Percentiles rank a stretch among this genome's conserved stretches.
Conservation (phyloP, 2,113 vertebrate species). For the Ursus arctos region DNA sequence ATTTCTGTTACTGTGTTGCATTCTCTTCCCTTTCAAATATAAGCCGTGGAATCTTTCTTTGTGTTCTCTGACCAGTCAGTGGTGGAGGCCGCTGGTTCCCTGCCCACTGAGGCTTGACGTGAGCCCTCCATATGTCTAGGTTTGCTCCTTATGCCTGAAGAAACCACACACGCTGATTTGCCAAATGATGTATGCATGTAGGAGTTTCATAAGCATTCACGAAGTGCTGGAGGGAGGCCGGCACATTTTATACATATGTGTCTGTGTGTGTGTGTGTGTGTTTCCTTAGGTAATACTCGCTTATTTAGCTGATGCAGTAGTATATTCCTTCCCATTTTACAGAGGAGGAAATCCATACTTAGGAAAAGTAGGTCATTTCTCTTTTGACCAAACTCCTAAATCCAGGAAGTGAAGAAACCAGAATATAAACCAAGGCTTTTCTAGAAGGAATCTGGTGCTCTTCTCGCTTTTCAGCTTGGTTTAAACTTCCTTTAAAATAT, state of each 20-base stretch:
- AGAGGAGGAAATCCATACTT: neutral
- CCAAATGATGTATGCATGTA: fast-evolving
- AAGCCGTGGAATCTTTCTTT: neutral
- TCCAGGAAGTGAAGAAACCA: neutral
- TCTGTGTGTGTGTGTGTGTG: neutral
- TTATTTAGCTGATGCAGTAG: neutral
- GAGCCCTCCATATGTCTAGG: neutral
- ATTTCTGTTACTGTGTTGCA: neutral
- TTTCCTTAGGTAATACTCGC: too few relatives aligned
- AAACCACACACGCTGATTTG: neutral
- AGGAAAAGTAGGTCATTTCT: neutral
- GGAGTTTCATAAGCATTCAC: neutral
- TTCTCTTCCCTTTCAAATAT: neutral
- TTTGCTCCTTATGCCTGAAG: neutral
- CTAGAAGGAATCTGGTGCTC: neutral
- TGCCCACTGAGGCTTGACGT: neutral
- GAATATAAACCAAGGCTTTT: neutral
- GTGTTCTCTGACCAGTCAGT: neutral
- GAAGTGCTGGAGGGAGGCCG: neutral
- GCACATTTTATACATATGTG: neutral
- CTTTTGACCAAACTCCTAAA: neutral
- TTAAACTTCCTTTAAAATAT: neutral
- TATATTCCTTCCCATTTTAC: neutral
- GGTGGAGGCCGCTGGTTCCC: neutral
- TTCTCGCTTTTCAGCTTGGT: neutral